Evolutionary conservation across 2,797 vertebrate genomes (phyloP).

Genomic region (Luscinia megarhynchos): DNA sequence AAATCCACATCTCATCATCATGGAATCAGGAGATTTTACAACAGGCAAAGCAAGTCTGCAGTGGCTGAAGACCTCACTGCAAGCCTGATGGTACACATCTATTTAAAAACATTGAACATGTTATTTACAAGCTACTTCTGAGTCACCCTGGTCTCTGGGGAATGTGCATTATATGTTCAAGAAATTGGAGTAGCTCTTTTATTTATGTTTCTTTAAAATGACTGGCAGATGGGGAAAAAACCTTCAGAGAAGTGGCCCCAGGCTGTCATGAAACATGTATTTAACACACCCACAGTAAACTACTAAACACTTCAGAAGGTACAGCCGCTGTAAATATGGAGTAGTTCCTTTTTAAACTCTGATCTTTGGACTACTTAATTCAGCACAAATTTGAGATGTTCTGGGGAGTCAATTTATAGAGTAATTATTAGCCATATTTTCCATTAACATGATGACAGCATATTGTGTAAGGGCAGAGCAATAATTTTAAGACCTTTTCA

Average conservation of each 20-base stretch:
- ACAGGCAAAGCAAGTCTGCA: constrained; percentile 5
- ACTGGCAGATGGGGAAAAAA: constrained; percentile 65
- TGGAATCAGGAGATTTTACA: not conserved
- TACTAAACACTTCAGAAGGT: constrained; percentile 51
- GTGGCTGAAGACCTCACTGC: not conserved
- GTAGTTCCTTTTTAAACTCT: not conserved
- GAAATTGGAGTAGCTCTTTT: constrained; percentile 59
- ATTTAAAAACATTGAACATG: constrained; percentile 48
- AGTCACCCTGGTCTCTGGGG: constrained; percentile 33
- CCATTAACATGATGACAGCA: not conserved
- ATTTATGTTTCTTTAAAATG: constrained; percentile 64
- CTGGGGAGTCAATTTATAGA: not conserved
- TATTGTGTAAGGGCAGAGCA: not conserved
- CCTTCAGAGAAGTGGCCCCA: constrained; percentile 56
- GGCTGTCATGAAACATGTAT: constrained; percentile 60
- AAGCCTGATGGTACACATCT: not conserved
- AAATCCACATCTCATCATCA: not conserved
- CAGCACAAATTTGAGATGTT: constrained; percentile 33
- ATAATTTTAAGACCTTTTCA: not conserved
- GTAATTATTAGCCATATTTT: not conserved
- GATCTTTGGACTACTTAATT: constrained; percentile 23
- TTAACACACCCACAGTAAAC: constrained; percentile 61
- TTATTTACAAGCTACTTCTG: constrained; percentile 63
- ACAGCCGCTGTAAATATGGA: not conserved
- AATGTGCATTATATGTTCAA: constrained; percentile 33